These are phyloP conservation scores for Tricholaema leucomelas DNA, from an alignment of 2,113 vertebrate species.

Conservation along the genomic window DNA sequence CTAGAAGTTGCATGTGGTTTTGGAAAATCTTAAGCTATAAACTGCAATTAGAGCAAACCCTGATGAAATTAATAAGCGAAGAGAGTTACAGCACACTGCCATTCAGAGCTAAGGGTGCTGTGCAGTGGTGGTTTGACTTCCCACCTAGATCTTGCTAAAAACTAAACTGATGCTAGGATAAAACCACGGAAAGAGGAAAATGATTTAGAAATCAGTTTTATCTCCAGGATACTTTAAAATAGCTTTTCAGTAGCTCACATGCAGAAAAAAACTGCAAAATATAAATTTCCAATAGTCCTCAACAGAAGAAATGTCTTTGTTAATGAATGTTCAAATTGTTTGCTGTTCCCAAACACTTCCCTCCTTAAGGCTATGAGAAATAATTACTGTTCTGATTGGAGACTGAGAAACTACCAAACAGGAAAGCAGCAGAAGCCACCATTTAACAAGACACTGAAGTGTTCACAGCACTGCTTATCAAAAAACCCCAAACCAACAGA, in stretches of 20 bases:
- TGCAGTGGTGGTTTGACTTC: neutral
- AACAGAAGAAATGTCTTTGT: neutral
- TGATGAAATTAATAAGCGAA: neutral
- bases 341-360: neutral
- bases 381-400: neutral
- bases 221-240: neutral
- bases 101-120: neutral
- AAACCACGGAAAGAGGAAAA: neutral
- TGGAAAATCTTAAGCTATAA: neutral
- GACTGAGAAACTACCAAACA: neutral
- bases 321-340: neutral
- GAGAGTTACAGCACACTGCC: neutral
- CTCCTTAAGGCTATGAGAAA: neutral
- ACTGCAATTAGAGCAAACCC: neutral
- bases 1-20: neutral
- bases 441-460: neutral
- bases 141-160: neutral
- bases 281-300: neutral
- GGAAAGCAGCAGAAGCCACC: neutral
- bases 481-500: neutral
- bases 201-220: neutral
- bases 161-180: neutral
- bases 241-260: neutral
- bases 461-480: neutral
- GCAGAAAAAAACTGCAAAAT: neutral